Evolutionary conservation across 2,113 vertebrate genomes (phyloP).

Genomic region (Bos javanicus): DNA sequence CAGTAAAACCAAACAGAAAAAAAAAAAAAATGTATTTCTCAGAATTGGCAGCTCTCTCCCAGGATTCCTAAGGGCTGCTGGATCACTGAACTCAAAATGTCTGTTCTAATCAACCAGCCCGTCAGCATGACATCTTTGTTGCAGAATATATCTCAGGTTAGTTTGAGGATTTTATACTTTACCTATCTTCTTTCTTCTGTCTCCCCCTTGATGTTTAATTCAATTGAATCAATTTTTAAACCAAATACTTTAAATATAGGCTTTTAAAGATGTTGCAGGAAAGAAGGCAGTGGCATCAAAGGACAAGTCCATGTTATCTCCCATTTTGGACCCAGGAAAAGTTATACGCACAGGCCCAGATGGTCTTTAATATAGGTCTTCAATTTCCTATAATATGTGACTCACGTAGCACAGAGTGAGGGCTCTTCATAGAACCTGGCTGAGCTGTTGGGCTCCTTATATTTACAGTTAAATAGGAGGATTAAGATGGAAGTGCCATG

Average conservation of each 20-base stretch:
- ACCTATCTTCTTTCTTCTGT: background rate
- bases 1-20: background rate
- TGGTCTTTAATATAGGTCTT: background rate
- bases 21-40: background rate
- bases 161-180: background rate
- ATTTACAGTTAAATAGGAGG: background rate
- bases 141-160: background rate
- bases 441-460: background rate
- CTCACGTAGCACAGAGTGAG: background rate
- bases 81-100: background rate
- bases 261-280: background rate
- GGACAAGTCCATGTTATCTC: background rate
- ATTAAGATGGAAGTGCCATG: background rate
- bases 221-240: background rate
- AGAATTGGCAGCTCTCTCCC: background rate
- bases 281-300: background rate
- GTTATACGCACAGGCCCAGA: background rate
- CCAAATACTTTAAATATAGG: background rate
- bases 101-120: background rate
- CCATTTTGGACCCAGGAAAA: background rate
- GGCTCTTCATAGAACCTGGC: background rate
- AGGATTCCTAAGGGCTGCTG: background rate
- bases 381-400: background rate
- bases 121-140: constrained; percentile 10
- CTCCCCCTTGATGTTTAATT: background rate